Conservation (phyloP, 2,888 invertebrate genomes). For the Sinodicranocentrus sp. region DNA sequence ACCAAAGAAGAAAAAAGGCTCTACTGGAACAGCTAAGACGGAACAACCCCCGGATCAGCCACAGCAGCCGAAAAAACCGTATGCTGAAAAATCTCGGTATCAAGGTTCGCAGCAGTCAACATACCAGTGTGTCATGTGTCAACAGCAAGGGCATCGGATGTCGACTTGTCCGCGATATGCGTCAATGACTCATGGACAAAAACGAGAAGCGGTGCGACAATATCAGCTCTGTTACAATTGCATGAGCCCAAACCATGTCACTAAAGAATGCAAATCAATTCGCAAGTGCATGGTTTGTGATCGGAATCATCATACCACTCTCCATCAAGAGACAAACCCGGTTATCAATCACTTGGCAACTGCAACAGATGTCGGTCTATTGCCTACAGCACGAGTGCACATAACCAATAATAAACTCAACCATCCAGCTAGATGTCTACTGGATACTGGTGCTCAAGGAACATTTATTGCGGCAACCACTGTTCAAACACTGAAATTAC, state of each 20-base stretch:
- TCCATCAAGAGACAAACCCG: neutral
- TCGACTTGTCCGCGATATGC: no score
- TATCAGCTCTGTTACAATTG: neutral
- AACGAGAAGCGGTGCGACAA: neutral
- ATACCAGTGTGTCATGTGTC: no score
- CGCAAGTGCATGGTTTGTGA: neutral
- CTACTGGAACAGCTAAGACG: no score
- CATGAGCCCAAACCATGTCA: neutral
- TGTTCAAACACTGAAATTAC: neutral
- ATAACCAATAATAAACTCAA: neutral
- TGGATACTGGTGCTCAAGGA: constrained; percentile 36
- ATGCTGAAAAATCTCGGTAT: no score
- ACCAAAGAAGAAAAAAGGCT: no score
- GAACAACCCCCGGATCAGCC: no score
- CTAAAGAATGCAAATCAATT: neutral
- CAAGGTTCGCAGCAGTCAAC: no score
- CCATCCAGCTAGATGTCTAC: constrained; percentile 8
- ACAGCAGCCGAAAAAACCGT: no score
- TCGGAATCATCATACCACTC: neutral
- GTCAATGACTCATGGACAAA: no score
- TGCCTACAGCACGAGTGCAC: constrained; percentile 26
- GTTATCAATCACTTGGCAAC: neutral
- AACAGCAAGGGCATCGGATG: no score
- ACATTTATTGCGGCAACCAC: neutral
- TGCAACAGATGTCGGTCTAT: neutral